Conservation (phyloP, 2,797 vertebrate genomes). For the Melanotaenia boesemani region DNA sequence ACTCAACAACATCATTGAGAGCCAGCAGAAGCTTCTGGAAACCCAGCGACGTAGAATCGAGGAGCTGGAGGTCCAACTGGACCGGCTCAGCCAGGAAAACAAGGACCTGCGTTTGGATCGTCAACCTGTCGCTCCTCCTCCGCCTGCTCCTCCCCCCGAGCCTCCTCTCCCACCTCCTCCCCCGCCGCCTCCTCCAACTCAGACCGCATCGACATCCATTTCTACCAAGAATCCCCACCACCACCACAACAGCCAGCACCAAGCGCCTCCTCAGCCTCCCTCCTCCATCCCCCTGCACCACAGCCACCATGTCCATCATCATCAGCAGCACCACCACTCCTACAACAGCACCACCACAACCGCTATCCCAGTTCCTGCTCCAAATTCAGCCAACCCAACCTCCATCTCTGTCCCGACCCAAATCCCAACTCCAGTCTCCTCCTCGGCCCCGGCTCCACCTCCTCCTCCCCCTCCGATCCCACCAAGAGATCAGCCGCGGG, state of each 20-base stretch:
- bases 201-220: conserved; percentile 40
- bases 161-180: conserved; percentile 77
- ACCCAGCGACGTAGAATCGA: conserved; percentile 91
- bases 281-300: conserved; percentile 64
- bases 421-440: conserved; percentile 42
- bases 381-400: conserved; percentile 23
- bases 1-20: conserved; percentile 95
- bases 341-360: conserved; percentile 65
- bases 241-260: conserved; percentile 69
- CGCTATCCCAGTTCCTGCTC: conserved; percentile 33
- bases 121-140: conserved; percentile 65
- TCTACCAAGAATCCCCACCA: conserved; percentile 57
- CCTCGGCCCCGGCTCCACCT: conserved; percentile 62
- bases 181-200: conserved; percentile 62
- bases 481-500: conserved; percentile 77
- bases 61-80: conserved; percentile 92
- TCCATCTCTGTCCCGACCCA: conserved; percentile 64
- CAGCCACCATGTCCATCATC: conserved; percentile 62
- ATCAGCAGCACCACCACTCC: conserved; percentile 58
- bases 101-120: conserved; percentile 88
- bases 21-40: conserved; percentile 93
- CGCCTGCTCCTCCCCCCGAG: conserved; percentile 56
- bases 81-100: conserved; percentile 92
- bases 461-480: conserved; percentile 75
- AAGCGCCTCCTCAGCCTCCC: conserved; percentile 52